Base-by-base conservation (phyloP, 2,888 invertebrate genomes). In the Drosophila histrio region DNA sequence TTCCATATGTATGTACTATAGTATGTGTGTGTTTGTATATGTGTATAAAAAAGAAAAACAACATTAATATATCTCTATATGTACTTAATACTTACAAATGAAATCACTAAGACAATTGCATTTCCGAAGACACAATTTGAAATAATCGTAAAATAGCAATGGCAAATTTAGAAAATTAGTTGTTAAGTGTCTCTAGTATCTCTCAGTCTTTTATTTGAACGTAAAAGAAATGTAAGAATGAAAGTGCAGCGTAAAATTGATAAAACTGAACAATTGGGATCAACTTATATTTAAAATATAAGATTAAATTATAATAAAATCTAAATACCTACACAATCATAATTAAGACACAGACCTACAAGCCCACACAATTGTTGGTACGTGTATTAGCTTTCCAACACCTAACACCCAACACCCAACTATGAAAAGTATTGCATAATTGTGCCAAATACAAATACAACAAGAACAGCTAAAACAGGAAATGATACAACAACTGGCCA, bases 251-350 rank as follows among this genome's bases (percentile, higher is more conserved):
- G 72, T 87, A 69, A 83, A 84, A 87, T 84, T 84, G 84, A 89
- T 87, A 90, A 90, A 90, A 91, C 91, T 91, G 91, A 91, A 90
- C 89, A 91, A 91, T 91, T 91, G 91, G 91, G 91, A 91, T 90
- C 91, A 91, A 91, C 91, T 91, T 91, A 91, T 91, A 90, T 90
- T 90, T 89, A 77, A 89, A 89, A 90, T 91, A 90, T 90, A 90
- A 90, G 88, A 82, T 86, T 82, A 89, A 86, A 89, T 84, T 89
- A 82, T 83, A 88, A 80, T 73, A 81, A 83, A 58, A 24, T 5
- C n/a, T n/a, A 32, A 52, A 70, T 13, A 36, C 72, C 30, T 22
- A 60, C 38, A 61, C 73, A 72, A 75, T 68, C 77, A 72, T 72
- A 47, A 68, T 28, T 54, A 60, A 62, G 58, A 66, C 64, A 63